Evolutionary conservation across 2,113 vertebrate species (phyloP).

Genomic region (Cavia aperea): DNA sequence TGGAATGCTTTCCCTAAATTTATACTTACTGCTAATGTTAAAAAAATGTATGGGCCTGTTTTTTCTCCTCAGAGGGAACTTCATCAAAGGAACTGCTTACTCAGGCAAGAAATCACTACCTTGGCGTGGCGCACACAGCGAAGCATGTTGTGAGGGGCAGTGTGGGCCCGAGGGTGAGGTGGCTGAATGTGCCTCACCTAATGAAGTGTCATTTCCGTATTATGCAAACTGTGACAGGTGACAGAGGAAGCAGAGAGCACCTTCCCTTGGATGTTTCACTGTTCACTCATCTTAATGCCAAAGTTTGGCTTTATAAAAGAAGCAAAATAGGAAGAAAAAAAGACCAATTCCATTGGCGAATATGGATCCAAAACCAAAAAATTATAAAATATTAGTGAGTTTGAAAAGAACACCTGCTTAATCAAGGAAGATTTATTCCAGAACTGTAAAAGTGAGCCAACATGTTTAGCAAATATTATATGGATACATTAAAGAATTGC

Average conservation of each 20-base stretch:
- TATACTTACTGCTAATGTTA: constrained; percentile 7
- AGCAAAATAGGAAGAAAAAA: background rate
- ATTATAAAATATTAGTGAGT: background rate
- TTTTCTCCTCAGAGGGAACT: background rate
- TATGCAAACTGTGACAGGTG: background rate
- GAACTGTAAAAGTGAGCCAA: background rate
- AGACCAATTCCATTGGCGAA: background rate
- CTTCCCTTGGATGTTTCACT: background rate
- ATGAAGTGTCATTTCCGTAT: background rate
- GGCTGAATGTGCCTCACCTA: background rate
- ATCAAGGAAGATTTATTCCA: background rate
- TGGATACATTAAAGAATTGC: background rate
- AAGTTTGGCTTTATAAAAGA: background rate
- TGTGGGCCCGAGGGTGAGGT: background rate
- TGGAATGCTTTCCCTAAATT: constrained; percentile 7
- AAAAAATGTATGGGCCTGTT: background rate
- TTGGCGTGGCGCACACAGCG: fast-evolving
- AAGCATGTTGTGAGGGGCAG: background rate
- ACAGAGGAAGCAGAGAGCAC: background rate
- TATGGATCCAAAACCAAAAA: background rate
- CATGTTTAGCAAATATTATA: background rate
- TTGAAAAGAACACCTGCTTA: background rate
- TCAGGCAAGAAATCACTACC: background rate
- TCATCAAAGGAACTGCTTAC: background rate
- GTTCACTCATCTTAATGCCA: background rate